Conservation (phyloP, 2,113 vertebrate species). For the Bucco capensis region DNA sequence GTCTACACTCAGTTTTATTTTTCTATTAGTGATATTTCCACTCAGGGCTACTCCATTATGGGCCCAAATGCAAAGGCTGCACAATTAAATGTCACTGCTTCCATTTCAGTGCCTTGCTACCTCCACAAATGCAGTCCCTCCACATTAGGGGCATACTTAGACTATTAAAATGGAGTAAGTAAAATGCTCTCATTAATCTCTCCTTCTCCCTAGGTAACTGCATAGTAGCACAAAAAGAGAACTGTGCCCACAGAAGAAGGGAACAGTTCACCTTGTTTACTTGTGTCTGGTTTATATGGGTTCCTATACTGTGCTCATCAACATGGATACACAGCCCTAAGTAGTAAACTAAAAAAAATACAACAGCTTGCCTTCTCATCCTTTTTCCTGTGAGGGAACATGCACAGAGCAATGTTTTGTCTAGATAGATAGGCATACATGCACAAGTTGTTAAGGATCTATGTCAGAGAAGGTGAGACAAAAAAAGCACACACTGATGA, state of each 20-base stretch:
- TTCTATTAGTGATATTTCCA: not conserved
- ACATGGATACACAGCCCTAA: not conserved
- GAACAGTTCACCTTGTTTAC: not conserved
- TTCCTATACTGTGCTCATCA: not conserved
- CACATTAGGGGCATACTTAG: not conserved
- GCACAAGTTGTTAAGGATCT: not conserved
- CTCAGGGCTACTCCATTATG: not conserved
- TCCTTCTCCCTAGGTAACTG: not conserved
- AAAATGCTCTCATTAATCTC: not conserved
- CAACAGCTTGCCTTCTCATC: conserved; percentile 36
- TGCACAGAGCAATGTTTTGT: conserved; percentile 27
- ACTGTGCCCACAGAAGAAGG: not conserved
- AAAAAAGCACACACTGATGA: not conserved
- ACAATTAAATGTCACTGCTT: not conserved
- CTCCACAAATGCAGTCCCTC: not conserved
- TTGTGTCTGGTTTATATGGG: not conserved
- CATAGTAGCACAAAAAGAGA: not conserved
- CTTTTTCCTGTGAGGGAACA: conserved; percentile 5
- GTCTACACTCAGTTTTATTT: not conserved
- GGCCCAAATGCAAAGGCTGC: not conserved
- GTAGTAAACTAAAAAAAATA: not conserved
- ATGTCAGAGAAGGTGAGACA: not conserved
- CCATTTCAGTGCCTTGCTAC: not conserved
- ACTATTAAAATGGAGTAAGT: not conserved
- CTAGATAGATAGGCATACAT: conserved; percentile 18